Base-by-base conservation (phyloP, 2,888 invertebrate genomes). In the Magallana nippona region DNA sequence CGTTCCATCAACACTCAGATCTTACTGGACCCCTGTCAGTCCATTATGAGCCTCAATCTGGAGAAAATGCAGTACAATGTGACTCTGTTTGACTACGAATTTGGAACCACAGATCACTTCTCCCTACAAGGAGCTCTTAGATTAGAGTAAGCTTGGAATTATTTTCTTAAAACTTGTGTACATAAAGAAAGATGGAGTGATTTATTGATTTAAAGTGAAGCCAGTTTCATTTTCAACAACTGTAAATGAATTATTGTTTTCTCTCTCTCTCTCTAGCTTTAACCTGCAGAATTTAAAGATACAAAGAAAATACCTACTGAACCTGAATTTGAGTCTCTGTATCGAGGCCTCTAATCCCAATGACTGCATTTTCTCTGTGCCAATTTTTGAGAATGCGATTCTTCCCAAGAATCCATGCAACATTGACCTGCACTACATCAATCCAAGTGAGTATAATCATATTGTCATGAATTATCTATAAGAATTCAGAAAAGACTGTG, bases 131-230 rank as follows among this genome's bases (percentile, higher is more conserved):
- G 85, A 56, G 85, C 87, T 1, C 44, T 89, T 10, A 82, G 86
- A 78, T 22, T 87, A 13, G 84, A 88, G 89, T 88, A 89, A 85
- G 89, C 84, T 44, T 44, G 44, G 44, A 44, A 44, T 8, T 44
- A 44, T 44, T 44, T 44, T 44, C 44, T 8, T 44, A 44, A 44
- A 44, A 44, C 10, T 44, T 44, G 44, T 44, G 5, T 5, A 44
- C 8, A 2, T 32, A 32, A 32, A 0, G 2, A 32, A 32, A 44
- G 44, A 44, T 44, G 44, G 44, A 44, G 44, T 8, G 8, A 44
- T 44, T 10, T 44, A 44, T 44, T 44, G 8, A 44, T 3, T 44
- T 44, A 44, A 3, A 44, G 8, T 44, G 8, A 8, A 5, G 44
- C 44, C 5, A 8, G 44, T 44, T 44, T 0, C 8, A 44, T 44